phyloP scores from a whole-genome alignment of 1,140 invertebrate species.

The Scaptomyza graminum region DNA sequence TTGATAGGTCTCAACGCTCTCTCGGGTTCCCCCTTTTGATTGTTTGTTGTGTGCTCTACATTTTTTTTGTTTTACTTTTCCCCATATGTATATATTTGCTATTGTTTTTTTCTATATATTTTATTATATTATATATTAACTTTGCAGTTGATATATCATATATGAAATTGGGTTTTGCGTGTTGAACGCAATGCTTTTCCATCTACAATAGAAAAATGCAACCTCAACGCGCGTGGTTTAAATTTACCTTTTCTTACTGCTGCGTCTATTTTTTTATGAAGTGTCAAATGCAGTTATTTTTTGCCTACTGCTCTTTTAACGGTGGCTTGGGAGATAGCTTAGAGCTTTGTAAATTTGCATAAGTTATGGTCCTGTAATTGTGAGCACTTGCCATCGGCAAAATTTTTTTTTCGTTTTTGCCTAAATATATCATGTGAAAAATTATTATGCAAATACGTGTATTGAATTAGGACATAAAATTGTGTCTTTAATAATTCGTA shows the following conservation, averaged over 20 bases:
- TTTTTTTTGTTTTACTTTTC: constrained; percentile 37
- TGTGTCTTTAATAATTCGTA: not conserved
- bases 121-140: no score
- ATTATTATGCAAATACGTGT: constrained; percentile 64
- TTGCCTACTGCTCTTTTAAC: not conserved
- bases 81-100: constrained; percentile 18
- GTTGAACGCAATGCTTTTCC: constrained; percentile 52
- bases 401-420: constrained; percentile 51
- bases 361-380: constrained; percentile 67
- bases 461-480: constrained; percentile 47
- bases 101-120: no score
- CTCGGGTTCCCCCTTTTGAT: constrained; percentile 6
- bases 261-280: constrained; percentile 23
- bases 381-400: constrained; percentile 35
- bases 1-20: constrained; percentile 56
- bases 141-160: not conserved
- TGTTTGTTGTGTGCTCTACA: constrained; percentile 10
- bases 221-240: constrained; percentile 26
- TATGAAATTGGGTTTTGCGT: constrained; percentile 73
- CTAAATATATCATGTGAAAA: constrained; percentile 71
- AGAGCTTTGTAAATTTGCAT: constrained; percentile 51
- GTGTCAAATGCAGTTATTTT: constrained; percentile 70
- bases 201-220: constrained; percentile 15
- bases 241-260: constrained; percentile 11
- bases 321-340: constrained; percentile 12